A percentile compares a stretch with the other conserved stretches of the same genome.
Evolutionary conservation across 2,797 vertebrate species (phyloP).

Genomic region (Onychomys leucogaster): DNA sequence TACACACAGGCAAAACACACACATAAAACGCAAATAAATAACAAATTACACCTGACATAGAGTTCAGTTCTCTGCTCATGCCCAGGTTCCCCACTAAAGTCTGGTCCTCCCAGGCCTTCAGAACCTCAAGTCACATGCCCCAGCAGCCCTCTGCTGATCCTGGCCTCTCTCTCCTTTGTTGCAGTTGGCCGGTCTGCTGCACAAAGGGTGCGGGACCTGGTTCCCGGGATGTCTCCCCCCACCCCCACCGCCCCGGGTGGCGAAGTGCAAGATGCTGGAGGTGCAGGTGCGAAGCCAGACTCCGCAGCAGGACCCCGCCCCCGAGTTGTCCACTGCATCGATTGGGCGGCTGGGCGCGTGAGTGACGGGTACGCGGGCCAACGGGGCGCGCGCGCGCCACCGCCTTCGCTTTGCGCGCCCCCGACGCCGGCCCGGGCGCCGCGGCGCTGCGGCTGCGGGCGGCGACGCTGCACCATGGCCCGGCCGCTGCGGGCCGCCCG

Average conservation of each 20-base stretch:
- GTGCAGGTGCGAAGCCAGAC: slow-evolving; percentile 18
- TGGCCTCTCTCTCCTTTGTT: neutral
- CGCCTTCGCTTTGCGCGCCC: slow-evolving; percentile 58
- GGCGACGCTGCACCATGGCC: slow-evolving; percentile 82
- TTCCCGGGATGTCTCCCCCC: neutral
- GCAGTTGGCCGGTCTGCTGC: neutral
- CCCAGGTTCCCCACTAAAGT: neutral
- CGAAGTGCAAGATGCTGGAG: neutral
- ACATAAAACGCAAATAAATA: neutral
- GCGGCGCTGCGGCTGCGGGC: slow-evolving; percentile 76
- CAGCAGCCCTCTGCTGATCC: neutral
- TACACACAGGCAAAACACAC: neutral
- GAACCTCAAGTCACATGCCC: too few species aligned
- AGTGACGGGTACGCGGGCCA: slow-evolving; percentile 62
- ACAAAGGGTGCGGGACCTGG: neutral
- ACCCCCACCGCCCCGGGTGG: too few species aligned
- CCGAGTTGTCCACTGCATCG: neutral
- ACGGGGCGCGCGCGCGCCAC: slow-evolving; percentile 47
- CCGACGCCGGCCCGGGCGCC: slow-evolving; percentile 64
- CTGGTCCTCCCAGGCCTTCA: neutral
- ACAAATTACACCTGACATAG: neutral
- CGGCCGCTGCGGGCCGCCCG: slow-evolving; percentile 55
- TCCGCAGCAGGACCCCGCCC: neutral
- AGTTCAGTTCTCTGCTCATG: neutral
- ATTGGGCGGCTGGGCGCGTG: neutral